Conservation (phyloP, 2,797 vertebrate genomes). For the Lithobates sylvaticus region DNA sequence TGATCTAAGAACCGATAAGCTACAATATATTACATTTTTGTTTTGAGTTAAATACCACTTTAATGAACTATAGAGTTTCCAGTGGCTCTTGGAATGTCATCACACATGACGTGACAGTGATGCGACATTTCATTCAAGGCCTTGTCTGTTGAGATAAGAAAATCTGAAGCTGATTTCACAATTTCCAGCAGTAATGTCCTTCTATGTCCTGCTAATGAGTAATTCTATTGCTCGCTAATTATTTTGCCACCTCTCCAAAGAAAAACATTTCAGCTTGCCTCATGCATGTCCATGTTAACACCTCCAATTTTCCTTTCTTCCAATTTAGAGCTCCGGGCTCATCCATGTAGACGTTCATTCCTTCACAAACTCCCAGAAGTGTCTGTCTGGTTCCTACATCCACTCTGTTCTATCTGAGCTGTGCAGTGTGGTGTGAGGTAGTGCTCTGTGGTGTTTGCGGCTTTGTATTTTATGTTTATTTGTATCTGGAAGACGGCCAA, state of each 20-base stretch:
- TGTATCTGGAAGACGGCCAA: slow-evolving; percentile 39
- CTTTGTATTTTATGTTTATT: slow-evolving; percentile 35
- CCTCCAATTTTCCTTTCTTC: background rate
- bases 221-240: background rate
- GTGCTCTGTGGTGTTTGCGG: slow-evolving; percentile 49
- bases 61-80: too few species aligned
- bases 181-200: background rate
- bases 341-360: background rate
- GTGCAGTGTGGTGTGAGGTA: background rate
- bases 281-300: background rate
- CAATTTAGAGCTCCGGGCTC: background rate
- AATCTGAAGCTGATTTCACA: background rate
- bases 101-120: too few species aligned
- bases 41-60: too few species aligned
- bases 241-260: background rate
- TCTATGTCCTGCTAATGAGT: background rate
- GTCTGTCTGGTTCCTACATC: slow-evolving; percentile 34
- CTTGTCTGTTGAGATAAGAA: background rate
- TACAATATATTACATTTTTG: too few species aligned
- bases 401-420: background rate
- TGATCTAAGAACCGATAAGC: too few species aligned
- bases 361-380: slow-evolving; percentile 25
- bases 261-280: background rate
- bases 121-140: background rate
- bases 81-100: background rate